Conservation (phyloP, 2,888 invertebrate genomes). For the Limnephilus rhombicus region DNA sequence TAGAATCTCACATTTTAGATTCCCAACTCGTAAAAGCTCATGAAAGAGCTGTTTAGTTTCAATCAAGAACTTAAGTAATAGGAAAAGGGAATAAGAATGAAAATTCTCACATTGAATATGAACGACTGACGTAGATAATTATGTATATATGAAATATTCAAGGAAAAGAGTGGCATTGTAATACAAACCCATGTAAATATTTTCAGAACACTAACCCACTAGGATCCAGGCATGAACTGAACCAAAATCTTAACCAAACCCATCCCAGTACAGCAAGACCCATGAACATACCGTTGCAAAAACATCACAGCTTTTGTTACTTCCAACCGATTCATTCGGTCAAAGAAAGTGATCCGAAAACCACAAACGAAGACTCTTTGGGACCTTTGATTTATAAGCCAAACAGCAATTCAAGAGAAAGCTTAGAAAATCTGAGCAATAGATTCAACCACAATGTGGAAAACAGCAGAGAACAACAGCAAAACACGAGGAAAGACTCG, state of each 20-base stretch:
- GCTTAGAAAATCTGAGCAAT: conserved; percentile 48
- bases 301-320: conserved; percentile 83
- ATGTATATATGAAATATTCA: not conserved
- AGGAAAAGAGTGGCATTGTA: not conserved
- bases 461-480: conserved; percentile 32
- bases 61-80: too few species aligned
- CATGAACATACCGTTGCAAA: conserved; percentile 75
- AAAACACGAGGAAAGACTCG: conserved; percentile 5
- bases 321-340: conserved; percentile 82
- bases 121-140: not conserved
- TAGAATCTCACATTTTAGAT: not conserved
- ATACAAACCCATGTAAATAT: conserved; percentile 67
- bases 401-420: conserved; percentile 72
- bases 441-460: conserved; percentile 49
- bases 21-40: not conserved
- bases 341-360: conserved; percentile 67
- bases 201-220: conserved; percentile 79
- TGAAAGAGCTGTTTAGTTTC: not conserved
- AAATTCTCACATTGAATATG: not conserved
- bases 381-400: conserved; percentile 76
- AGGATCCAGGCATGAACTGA: conserved; percentile 77
- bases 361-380: conserved; percentile 69
- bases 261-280: conserved; percentile 69
- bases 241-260: conserved; percentile 78
- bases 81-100: too few species aligned